phyloP scores from a whole-genome alignment of 2,113 vertebrate species.

The Myiopsitta monachus region DNA sequence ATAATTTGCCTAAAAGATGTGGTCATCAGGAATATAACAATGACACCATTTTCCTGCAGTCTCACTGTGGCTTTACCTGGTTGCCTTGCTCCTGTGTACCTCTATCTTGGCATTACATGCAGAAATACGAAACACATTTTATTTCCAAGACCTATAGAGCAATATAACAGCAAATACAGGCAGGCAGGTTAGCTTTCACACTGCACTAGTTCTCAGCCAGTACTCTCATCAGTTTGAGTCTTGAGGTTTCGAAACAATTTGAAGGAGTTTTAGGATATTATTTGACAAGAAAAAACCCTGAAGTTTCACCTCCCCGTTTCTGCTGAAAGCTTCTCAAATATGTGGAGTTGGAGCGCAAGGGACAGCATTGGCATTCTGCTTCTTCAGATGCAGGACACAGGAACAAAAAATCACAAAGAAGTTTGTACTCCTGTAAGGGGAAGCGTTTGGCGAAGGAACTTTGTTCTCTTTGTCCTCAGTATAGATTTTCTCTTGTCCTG shows the following conservation, averaged over 20 bases:
- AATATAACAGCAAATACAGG: neutral
- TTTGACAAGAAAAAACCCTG: neutral
- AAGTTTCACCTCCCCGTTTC: neutral
- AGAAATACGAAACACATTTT: neutral
- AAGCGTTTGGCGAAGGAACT: neutral
- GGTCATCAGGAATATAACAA: conserved; percentile 20
- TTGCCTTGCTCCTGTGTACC: neutral
- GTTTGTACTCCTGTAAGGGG: neutral
- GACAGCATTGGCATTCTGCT: neutral
- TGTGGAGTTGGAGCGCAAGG: neutral
- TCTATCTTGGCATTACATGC: neutral
- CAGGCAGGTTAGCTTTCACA: neutral
- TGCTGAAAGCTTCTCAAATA: neutral
- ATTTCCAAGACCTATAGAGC: neutral
- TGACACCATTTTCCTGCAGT: neutral
- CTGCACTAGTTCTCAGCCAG: neutral
- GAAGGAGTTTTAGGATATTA: neutral
- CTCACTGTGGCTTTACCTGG: neutral
- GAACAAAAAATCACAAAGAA: neutral
- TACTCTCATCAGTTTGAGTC: neutral
- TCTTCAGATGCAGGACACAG: neutral
- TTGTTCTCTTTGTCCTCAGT: neutral
- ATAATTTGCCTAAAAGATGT: conserved; percentile 26
- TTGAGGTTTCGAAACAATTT: neutral
- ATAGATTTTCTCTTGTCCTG: neutral